phyloP scores from a whole-genome alignment of 1,140 invertebrate species.

The Tachypleus tridentatus region DNA sequence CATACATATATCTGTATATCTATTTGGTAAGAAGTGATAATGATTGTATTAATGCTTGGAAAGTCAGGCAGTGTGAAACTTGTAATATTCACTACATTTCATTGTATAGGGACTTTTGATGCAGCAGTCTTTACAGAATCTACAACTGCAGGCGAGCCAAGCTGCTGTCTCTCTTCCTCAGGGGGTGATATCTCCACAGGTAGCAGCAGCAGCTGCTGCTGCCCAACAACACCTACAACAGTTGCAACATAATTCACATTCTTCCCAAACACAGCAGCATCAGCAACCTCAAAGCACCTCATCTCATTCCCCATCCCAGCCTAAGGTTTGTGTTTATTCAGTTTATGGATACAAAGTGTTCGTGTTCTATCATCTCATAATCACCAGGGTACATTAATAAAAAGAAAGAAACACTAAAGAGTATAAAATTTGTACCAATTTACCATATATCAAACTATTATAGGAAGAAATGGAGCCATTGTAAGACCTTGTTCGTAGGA shows the following conservation, averaged over 20 bases:
- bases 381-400: too few species aligned
- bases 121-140: conserved; percentile 29
- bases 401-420: too few species aligned
- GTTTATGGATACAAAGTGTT: conserved; percentile 8
- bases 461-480: too few species aligned
- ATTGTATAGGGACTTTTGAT: conserved; percentile 28
- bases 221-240: conserved; percentile 43
- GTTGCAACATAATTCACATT: conserved; percentile 35
- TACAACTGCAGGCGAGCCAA: conserved; percentile 47
- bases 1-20: too few species aligned
- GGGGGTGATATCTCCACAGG: conserved; percentile 53
- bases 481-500: too few species aligned
- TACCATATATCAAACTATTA: too few species aligned
- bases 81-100: not conserved
- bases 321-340: not conserved
- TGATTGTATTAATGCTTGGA: not conserved
- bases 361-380: conserved; percentile 7
- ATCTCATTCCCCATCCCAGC: conserved; percentile 19
- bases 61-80: not conserved
- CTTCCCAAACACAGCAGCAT: conserved; percentile 30
- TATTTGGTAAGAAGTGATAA: not conserved
- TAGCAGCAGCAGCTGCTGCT: conserved; percentile 67
- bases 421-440: too few species aligned
- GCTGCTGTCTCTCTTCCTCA: conserved; percentile 20
- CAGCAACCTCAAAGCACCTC: conserved; percentile 31